Conservation (phyloP, 2,888 invertebrate genomes). For the Phyllotreta striolata region DNA sequence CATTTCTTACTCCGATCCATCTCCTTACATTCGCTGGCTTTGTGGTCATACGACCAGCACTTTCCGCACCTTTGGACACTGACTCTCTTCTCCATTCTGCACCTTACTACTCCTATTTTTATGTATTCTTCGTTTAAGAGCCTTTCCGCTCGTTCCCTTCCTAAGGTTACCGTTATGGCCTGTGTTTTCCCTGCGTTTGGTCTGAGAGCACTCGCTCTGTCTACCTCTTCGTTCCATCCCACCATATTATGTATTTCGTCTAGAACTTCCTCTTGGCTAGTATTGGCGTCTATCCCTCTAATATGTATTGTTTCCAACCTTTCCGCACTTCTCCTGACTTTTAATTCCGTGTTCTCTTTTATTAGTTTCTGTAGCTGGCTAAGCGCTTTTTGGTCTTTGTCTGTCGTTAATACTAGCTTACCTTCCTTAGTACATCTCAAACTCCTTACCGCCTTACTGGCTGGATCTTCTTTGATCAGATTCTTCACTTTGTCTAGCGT, state of each 20-base stretch:
- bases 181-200: slow-evolving; percentile 7
- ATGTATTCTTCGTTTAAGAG: not conserved
- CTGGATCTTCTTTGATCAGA: too few relatives aligned
- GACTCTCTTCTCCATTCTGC: not conserved
- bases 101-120: not conserved
- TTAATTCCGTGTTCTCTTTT: too few relatives aligned
- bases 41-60: slow-evolving; percentile 14
- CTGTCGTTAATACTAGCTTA: too few relatives aligned
- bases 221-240: not conserved
- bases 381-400: too few relatives aligned
- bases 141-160: not conserved
- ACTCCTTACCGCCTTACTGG: too few relatives aligned
- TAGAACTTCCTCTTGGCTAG: not conserved
- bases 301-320: too few relatives aligned
- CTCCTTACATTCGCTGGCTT: not conserved
- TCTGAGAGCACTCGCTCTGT: not conserved
- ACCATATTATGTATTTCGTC: not conserved
- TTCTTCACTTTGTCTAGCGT: too few relatives aligned
- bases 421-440: too few relatives aligned
- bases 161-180: slow-evolving; percentile 4
- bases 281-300: too few relatives aligned
- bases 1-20: not conserved
- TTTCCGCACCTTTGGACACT: not conserved
- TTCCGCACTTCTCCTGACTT: too few relatives aligned
- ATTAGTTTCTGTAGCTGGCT: too few relatives aligned